Evolutionary conservation across 2,113 vertebrate species (phyloP).

Genomic region (Cariama cristata): DNA sequence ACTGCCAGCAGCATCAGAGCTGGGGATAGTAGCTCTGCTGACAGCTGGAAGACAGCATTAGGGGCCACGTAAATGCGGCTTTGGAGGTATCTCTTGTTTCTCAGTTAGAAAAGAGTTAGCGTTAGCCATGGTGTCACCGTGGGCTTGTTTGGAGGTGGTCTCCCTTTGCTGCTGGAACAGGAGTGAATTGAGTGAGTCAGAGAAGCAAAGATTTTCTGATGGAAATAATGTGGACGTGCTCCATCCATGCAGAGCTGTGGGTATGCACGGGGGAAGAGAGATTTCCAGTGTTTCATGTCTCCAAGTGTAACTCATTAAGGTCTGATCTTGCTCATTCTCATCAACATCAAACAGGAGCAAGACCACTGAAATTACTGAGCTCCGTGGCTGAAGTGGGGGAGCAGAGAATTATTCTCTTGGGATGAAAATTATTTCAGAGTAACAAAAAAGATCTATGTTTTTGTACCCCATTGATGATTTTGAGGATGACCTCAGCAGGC

Average conservation of each 20-base stretch:
- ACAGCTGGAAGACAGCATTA: background rate
- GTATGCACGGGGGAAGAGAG: background rate
- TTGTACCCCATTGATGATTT: background rate
- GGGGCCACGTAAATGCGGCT: fast-evolving
- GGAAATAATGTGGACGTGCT: background rate
- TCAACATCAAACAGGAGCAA: background rate
- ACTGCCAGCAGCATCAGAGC: background rate
- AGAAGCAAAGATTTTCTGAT: background rate
- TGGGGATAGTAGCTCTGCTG: background rate
- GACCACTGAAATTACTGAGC: background rate
- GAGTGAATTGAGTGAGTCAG: background rate
- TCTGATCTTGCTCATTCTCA: background rate
- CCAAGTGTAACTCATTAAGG: background rate
- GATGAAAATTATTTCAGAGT: background rate
- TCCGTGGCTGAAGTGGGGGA: background rate
- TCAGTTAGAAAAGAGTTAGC: background rate
- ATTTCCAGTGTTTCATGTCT: background rate
- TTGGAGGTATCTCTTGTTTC: background rate
- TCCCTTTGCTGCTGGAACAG: background rate
- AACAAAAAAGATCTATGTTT: background rate
- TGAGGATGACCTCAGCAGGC: background rate
- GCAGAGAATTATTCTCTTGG: background rate
- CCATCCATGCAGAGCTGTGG: background rate
- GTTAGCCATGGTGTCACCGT: fast-evolving
- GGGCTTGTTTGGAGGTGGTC: background rate